Evolutionary conservation across 2,888 invertebrate genomes (phyloP), one percentile per base, ranked within the genome.

Genomic region (Zhengitettix transpicula): DNA sequence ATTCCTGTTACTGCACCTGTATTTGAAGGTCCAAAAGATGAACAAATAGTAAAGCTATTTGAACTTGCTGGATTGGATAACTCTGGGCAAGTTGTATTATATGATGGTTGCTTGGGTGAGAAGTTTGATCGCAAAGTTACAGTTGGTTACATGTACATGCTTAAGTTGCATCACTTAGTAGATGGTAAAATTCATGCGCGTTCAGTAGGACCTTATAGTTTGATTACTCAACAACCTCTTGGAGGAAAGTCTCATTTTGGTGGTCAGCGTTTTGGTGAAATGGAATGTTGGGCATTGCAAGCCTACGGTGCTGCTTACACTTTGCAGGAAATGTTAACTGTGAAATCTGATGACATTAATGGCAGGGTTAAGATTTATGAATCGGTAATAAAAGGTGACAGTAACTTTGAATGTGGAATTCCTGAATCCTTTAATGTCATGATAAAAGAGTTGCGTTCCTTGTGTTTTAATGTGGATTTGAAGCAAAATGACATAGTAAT

Each of bases 341-440:
- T 61, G 10, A 62, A 62, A 41, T 62, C 62, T 16, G 62, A 62
- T 61, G 62, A 62, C 42, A 52, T 62, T 42, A 28, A 42, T 16
- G 63, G 63, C 14, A 42, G 63, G 17, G 53, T 47, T 47, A 59
- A 61, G 40, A 57, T 56, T 16, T 63, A 63, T 59, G 51, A 63
- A 54, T 16, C n/a, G 42, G 59, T 63, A 17, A 53, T 63, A 11
- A 40, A 59, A n/a, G 63, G 61, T 10, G 47, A 59, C n/a, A 14
- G 40, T 52, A 16, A 47, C n/a, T 12, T 53, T 15, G 58, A 63
- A 40, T 42, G 56, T 40, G 59, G 57, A 15, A 59, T 57, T 16
- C 60, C 62, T n/a, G 62, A 62, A 54, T 62, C 62, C 41, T 61
- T 62, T 57, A 60, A 62, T 44, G 62, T 62, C 3, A n/a, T 62